These are phyloP conservation scores for Dioctria rufipes DNA, from an alignment of 2,888 invertebrate species.

Conservation along the genomic window DNA sequence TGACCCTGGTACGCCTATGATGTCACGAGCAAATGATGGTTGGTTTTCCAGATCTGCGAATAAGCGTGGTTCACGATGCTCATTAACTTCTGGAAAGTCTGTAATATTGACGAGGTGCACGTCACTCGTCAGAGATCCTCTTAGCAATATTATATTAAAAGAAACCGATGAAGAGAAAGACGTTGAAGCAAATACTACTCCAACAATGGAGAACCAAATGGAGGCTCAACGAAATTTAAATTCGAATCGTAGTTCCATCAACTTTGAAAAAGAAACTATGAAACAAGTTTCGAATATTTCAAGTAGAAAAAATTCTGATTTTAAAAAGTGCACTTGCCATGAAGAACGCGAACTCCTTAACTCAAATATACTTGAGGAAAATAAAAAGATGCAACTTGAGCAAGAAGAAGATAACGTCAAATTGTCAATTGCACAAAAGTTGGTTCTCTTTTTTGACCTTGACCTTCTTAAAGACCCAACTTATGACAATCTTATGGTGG, in stretches of 20 bases:
- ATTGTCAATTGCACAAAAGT: slow-evolving; percentile 73
- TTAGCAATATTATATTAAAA: neutral
- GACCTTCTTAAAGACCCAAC: slow-evolving; percentile 79
- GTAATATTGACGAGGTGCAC: slow-evolving; percentile 11
- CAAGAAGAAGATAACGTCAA: slow-evolving; percentile 66
- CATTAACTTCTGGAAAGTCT: slow-evolving; percentile 63
- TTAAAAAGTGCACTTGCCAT: slow-evolving; percentile 67
- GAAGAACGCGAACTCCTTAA: slow-evolving; percentile 61
- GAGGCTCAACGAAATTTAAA: slow-evolving; percentile 62
- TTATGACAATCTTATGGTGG: slow-evolving; percentile 81
- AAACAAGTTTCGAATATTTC: slow-evolving; percentile 66
- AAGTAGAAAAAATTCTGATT: slow-evolving; percentile 62
- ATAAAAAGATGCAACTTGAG: slow-evolving; percentile 61
- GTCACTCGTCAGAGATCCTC: neutral
- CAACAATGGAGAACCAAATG: slow-evolving; percentile 60
- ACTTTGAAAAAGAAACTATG: slow-evolving; percentile 74
- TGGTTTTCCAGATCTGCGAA: slow-evolving; percentile 60
- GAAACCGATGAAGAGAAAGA: slow-evolving; percentile 8
- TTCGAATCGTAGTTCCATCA: slow-evolving; percentile 73
- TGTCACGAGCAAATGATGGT: slow-evolving; percentile 71
- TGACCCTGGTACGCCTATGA: slow-evolving; percentile 80
- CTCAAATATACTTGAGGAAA: slow-evolving; percentile 70
- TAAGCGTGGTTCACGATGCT: slow-evolving; percentile 65
- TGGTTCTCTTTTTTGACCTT: slow-evolving; percentile 80
- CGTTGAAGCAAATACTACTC: too few species aligned